phyloP scores from a whole-genome alignment of 2,113 vertebrate genomes.

The Salvelinus fontinalis region DNA sequence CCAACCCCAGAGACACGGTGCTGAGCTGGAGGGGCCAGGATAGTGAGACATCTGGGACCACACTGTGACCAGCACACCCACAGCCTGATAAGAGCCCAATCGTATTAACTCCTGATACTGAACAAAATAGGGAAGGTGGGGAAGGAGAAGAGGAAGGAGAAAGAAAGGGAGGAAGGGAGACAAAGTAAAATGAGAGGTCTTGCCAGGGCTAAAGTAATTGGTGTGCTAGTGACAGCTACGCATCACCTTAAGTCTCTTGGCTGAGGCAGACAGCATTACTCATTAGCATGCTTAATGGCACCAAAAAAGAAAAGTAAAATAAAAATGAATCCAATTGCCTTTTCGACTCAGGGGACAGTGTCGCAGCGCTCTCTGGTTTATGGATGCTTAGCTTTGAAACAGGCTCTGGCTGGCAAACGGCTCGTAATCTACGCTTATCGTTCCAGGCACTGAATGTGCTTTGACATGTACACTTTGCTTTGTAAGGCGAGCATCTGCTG shows the following conservation, averaged over 20 bases:
- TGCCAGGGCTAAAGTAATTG: constrained; percentile 30
- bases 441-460: neutral
- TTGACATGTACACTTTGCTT: neutral
- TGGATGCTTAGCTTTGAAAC: constrained; percentile 29
- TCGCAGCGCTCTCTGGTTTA: constrained; percentile 11
- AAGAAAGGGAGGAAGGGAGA: constrained; percentile 1
- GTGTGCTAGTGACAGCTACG: constrained; percentile 20
- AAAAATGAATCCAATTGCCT: constrained; percentile 26
- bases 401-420: neutral
- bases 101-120: constrained; percentile 48
- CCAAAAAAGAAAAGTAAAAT: constrained; percentile 29
- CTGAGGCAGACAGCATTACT: neutral
- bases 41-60: neutral
- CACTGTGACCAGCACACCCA: neutral
- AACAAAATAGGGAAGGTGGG: constrained; percentile 16
- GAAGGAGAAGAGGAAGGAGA: neutral
- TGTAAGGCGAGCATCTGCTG: constrained; percentile 31
- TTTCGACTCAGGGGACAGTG: constrained; percentile 14
- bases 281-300: neutral
- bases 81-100: constrained; percentile 41
- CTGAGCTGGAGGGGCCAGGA: neutral
- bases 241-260: constrained; percentile 28
- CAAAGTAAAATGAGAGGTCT: constrained; percentile 1
- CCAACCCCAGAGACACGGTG: neutral
- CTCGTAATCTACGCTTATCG: neutral